Evolutionary conservation across 2,888 invertebrate genomes (phyloP).

Genomic region (Dendrolimus houi): DNA sequence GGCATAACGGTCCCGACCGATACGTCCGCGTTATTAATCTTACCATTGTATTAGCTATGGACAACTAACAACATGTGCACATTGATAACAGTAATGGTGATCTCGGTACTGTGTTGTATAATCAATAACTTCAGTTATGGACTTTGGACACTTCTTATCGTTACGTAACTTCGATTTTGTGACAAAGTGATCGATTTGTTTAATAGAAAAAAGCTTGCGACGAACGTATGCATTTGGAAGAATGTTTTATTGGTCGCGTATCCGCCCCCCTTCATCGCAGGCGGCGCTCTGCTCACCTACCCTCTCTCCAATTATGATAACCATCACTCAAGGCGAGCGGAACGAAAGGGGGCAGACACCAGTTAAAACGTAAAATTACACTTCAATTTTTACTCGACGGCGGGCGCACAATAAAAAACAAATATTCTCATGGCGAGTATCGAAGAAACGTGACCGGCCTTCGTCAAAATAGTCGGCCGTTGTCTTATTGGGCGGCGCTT

Average conservation of each 20-base stretch:
- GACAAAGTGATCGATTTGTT: slow-evolving; percentile 4
- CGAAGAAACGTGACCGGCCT: slow-evolving; percentile 75
- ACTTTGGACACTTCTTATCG: slow-evolving; percentile 48
- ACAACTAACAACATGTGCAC: slow-evolving; percentile 61
- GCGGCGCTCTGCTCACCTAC: slow-evolving; percentile 59
- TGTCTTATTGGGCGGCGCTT: slow-evolving; percentile 70
- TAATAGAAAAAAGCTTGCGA: slow-evolving; percentile 11
- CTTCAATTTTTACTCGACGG: slow-evolving; percentile 71
- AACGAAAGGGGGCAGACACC: slow-evolving; percentile 75
- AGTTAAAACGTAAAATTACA: slow-evolving; percentile 74
- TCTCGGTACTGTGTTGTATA: slow-evolving; percentile 40
- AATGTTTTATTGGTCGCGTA: slow-evolving; percentile 37
- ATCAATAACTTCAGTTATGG: slow-evolving; percentile 62
- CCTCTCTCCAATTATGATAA: slow-evolving; percentile 74
- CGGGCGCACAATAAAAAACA: slow-evolving; percentile 72
- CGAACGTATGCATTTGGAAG: slow-evolving; percentile 20
- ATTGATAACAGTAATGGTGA: slow-evolving; percentile 65
- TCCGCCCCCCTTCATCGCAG: slow-evolving; percentile 53
- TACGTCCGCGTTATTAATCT: slow-evolving; percentile 71
- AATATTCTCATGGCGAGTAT: slow-evolving; percentile 75
- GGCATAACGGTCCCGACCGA: slow-evolving; percentile 53
- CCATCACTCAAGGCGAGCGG: slow-evolving; percentile 75
- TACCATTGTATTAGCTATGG: slow-evolving; percentile 65
- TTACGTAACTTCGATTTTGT: slow-evolving; percentile 13
- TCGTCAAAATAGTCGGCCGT: slow-evolving; percentile 73